Base-by-base conservation (phyloP, 2,888 invertebrate species). In the Glaucopsyche alexis region DNA sequence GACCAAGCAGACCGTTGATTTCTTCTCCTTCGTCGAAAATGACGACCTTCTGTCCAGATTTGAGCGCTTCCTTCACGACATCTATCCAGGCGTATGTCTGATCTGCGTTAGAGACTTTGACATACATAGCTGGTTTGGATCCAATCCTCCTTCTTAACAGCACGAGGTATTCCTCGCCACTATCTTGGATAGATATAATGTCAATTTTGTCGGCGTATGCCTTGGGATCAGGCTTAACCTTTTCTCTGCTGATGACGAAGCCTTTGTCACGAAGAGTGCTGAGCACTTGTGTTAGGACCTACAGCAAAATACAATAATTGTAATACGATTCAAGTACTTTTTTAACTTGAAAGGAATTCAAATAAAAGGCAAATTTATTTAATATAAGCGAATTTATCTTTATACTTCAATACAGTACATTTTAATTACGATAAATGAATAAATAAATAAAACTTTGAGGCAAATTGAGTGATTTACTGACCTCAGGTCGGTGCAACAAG, bases 1-100 rank as follows among this genome's bases (percentile, higher is more conserved):
- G 88, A n/a, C 99, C 99, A 38, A 98, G 84, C 0, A 98, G 91
- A 14, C 99, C 99, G 83, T 94, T 97, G 8, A 95, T 89, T 2
- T 93, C 91, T 73, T 96, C 95, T 77, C 95, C 94, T 84, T 96
- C 94, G 1, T 95, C 91, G 19, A 96, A 94, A 0, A 98, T 83
- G 0, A 96, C 89, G 1, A 96, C 85, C 80, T 94, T 94, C 14
- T 90, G 87, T 0, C 88, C 87, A 47, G 86, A 85, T 73, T 89
- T 87, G 0, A 86, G 80, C 60, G 93, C 90, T 73, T 93, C 92
- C 78, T 87, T 94, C 76, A 83, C 83, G 79, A 89, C 86, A 66
- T 94, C 89, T 29, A 95, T 82, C 95, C 95, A 95, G 0, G 86
- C 79, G 77, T 90, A 94, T 0, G 81, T 81, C 7, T 87, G 81